phyloP scores from a whole-genome alignment of 1,140 invertebrate species.

The Pogonomyrmex barbatus region DNA sequence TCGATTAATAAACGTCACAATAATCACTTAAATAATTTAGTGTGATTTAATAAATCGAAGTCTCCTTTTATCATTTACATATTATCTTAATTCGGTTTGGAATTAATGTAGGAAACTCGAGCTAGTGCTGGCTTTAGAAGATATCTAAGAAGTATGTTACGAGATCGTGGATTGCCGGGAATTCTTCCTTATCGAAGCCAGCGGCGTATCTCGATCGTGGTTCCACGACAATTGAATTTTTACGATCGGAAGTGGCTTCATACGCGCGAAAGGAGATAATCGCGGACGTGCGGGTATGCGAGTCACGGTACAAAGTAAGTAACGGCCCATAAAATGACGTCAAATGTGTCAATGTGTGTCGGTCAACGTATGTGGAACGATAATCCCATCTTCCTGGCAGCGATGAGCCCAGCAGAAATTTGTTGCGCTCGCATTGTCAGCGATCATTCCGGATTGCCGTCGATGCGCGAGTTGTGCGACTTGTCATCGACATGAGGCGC shows the following conservation, averaged over 20 bases:
- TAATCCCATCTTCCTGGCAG: constrained; percentile 1
- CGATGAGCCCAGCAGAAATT: constrained; percentile 4
- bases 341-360: constrained; percentile 42
- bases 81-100: neutral
- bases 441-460: neutral
- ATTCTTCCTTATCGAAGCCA: neutral
- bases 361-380: neutral
- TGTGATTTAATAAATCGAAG: neutral
- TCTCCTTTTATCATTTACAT: neutral
- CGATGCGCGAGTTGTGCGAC: neutral
- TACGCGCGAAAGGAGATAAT: constrained; percentile 25
- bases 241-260: constrained; percentile 27
- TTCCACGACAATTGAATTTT: constrained; percentile 12
- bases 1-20: too few species aligned
- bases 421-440: neutral
- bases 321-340: constrained; percentile 43
- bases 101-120: neutral
- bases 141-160: neutral
- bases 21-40: neutral
- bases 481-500: neutral
- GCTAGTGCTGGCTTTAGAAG: neutral
- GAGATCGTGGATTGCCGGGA: neutral
- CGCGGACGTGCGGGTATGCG: neutral
- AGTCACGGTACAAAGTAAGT: constrained; percentile 30
- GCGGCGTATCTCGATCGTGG: neutral